A percentile compares a stretch with the other conserved stretches of the same genome.
Evolutionary conservation across 2,888 invertebrate genomes (phyloP).

Genomic region (Mayetiola destructor): DNA sequence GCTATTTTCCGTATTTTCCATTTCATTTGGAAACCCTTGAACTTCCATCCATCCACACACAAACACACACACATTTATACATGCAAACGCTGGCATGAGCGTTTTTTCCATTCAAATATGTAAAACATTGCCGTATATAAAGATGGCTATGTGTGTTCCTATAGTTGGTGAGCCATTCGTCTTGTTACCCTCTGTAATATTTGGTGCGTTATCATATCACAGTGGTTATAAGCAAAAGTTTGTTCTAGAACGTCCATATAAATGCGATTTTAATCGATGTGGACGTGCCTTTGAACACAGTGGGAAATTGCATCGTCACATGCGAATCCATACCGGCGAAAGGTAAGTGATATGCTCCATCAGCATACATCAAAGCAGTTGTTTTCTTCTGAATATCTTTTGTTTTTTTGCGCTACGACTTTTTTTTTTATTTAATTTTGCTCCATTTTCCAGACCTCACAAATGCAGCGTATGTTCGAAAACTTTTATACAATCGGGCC

Average conservation of each 20-base stretch:
- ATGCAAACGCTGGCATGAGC: too few species aligned
- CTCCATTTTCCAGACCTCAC: conserved; percentile 65
- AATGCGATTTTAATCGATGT: conserved; percentile 78
- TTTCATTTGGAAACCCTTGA: too few species aligned
- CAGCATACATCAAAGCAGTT: too few species aligned
- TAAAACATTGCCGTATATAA: background rate
- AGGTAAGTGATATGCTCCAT: too few species aligned
- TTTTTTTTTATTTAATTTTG: background rate
- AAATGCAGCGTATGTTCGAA: conserved; percentile 77
- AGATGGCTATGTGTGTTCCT: background rate
- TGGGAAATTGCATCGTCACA: conserved; percentile 78
- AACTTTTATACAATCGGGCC: conserved; percentile 83
- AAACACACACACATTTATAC: too few species aligned
- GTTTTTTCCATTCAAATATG: too few species aligned
- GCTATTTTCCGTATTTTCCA: too few species aligned
- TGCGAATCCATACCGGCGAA: conserved; percentile 63
- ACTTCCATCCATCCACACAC: too few species aligned
- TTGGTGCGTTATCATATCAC: background rate
- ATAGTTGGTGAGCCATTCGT: too few species aligned
- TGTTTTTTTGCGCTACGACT: too few species aligned
- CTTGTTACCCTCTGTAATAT: background rate
- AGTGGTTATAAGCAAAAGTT: too few species aligned
- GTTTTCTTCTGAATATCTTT: too few species aligned
- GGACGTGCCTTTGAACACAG: conserved; percentile 81
- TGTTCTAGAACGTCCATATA: conserved; percentile 79